A percentile compares a stretch with the other conserved stretches of the same genome.
phyloP scores from a whole-genome alignment of 2,888 invertebrate genomes.

The Rhogogaster chlorosoma region DNA sequence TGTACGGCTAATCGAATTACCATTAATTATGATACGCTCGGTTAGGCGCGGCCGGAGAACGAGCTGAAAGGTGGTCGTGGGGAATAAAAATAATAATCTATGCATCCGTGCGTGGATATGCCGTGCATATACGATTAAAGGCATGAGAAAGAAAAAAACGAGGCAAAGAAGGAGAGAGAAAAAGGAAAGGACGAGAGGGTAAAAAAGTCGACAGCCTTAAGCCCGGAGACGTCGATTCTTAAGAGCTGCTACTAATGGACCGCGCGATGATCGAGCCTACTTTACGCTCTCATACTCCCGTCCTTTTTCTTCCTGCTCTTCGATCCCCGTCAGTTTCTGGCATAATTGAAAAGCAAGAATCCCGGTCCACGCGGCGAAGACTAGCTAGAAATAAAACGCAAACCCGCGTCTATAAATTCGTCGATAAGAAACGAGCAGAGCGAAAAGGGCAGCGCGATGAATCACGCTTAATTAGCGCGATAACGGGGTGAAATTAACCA shows the following conservation, averaged over 20 bases:
- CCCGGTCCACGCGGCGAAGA: too few species aligned
- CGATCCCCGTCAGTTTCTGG: too few species aligned
- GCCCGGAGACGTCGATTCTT: constrained; percentile 71
- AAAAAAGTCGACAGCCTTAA: constrained; percentile 65
- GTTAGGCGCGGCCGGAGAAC: constrained; percentile 51
- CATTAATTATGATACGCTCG: constrained; percentile 73
- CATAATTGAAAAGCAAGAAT: too few species aligned
- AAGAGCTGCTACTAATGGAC: constrained; percentile 77
- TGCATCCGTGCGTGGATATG: not conserved
- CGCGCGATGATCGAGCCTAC: constrained; percentile 65
- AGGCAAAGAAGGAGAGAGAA: not conserved
- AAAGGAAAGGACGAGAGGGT: constrained; percentile 57
- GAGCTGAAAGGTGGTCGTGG: not conserved
- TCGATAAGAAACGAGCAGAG: too few species aligned
- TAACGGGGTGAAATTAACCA: constrained; percentile 45
- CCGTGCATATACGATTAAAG: not conserved
- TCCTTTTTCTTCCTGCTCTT: constrained; percentile 47
- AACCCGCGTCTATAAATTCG: too few species aligned
- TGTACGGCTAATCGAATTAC: constrained; percentile 75
- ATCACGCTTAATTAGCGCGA: constrained; percentile 43
- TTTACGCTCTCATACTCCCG: not conserved
- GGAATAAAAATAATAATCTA: not conserved
- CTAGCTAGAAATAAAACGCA: not conserved
- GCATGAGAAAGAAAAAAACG: not conserved
- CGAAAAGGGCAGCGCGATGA: constrained; percentile 36